phyloP scores from a whole-genome alignment of 2,113 vertebrate species.

The Cromileptes altivelis region DNA sequence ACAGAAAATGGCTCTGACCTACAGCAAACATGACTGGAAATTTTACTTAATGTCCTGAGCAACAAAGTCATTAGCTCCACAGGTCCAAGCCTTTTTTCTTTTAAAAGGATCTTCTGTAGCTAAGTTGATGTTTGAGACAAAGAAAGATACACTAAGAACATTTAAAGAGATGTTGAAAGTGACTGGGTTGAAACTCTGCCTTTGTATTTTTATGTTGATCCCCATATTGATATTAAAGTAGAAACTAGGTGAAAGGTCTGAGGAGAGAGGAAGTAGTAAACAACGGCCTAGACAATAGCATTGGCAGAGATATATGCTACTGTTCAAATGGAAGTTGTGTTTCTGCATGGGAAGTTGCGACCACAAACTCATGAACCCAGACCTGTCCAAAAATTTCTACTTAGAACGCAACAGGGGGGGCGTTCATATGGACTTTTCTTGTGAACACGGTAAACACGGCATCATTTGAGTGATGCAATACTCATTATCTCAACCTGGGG shows the following conservation, averaged over 20 bases:
- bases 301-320: neutral
- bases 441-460: too few species aligned
- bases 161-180: neutral
- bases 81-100: neutral
- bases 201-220: constrained; percentile 25
- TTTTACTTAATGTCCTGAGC: neutral
- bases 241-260: constrained; percentile 64
- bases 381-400: too few species aligned
- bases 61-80: neutral
- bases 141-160: neutral
- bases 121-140: neutral
- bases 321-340: too few species aligned
- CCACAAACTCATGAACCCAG: too few species aligned
- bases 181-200: constrained; percentile 16
- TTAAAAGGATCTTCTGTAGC: neutral
- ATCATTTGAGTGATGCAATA: too few species aligned
- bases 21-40: neutral
- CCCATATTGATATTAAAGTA: constrained; percentile 46
- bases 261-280: constrained; percentile 40
- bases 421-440: too few species aligned
- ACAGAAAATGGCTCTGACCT: too few species aligned
- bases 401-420: too few species aligned
- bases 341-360: too few species aligned
- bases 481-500: neutral
- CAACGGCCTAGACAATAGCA: constrained; percentile 11